These are phyloP conservation scores for Anhinga anhinga DNA, from an alignment of 2,113 vertebrate genomes.

Conservation along the genomic window DNA sequence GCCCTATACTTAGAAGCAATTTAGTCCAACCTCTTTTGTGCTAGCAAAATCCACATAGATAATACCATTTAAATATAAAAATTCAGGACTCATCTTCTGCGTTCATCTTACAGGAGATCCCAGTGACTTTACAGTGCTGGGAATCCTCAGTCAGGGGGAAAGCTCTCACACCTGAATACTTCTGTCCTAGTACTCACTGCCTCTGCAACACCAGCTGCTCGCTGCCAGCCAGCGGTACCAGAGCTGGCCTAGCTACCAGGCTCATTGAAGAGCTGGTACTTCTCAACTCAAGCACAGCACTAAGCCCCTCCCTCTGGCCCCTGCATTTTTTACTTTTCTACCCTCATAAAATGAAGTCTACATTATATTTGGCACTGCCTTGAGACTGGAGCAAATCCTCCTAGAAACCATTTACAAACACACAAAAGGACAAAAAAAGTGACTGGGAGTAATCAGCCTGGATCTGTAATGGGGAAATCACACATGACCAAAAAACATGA, in stretches of 20 bases:
- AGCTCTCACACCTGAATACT: background rate
- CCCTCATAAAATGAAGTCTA: background rate
- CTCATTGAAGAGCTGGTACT: background rate
- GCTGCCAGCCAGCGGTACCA: background rate
- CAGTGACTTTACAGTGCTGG: background rate
- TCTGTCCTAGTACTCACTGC: background rate
- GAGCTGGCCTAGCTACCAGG: background rate
- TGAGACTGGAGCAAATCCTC: background rate
- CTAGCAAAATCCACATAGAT: background rate
- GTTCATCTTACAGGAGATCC: background rate
- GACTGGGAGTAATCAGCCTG: background rate
- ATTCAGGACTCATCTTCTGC: background rate
- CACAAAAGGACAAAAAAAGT: background rate
- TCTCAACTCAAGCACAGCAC: background rate
- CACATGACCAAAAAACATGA: background rate
- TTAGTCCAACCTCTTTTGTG: background rate
- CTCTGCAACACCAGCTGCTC: background rate
- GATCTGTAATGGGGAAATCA: background rate
- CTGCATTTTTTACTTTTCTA: background rate
- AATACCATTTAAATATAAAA: background rate
- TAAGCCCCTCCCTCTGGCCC: background rate
- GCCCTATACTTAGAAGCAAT: constrained; percentile 31
- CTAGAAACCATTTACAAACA: background rate
- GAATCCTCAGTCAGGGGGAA: background rate
- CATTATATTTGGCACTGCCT: background rate